Percentiles rank a stretch among this genome's conserved stretches.
phyloP scores from a whole-genome alignment of 2,113 vertebrate species.

The Corythoichthys haematopterus region DNA sequence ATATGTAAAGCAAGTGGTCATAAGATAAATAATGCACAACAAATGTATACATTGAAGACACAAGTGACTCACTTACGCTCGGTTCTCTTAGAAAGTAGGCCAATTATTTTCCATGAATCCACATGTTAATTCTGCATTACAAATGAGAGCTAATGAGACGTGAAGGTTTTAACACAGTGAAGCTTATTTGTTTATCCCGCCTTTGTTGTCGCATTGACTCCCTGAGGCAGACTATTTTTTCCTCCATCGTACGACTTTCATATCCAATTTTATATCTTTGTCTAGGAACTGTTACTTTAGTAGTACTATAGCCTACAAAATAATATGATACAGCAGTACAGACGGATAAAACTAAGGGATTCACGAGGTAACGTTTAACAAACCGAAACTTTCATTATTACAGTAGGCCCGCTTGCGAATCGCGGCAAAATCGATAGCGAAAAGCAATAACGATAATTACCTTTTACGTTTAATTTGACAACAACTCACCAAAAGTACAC shows the following conservation, averaged over 20 bases:
- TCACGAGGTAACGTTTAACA: not conserved
- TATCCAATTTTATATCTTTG: not conserved
- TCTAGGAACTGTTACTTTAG: not conserved
- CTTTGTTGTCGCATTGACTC: not conserved
- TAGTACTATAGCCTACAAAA: not conserved
- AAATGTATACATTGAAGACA: not conserved
- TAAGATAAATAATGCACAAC: not conserved
- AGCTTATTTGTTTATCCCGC: not conserved
- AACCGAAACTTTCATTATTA: not conserved
- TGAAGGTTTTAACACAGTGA: not conserved
- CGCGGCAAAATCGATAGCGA: not conserved
- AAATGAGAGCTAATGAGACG: not conserved
- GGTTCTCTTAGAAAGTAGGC: not conserved
- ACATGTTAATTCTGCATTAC: not conserved
- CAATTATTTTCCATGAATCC: slow-evolving; percentile 1
- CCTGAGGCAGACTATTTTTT: not conserved
- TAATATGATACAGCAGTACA: not conserved
- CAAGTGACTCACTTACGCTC: not conserved
- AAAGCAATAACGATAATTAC: not conserved
- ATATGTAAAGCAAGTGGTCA: not conserved
- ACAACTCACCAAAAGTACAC: slow-evolving; percentile 59
- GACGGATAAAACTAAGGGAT: too few species aligned
- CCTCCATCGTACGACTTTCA: not conserved
- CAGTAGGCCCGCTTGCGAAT: not conserved
- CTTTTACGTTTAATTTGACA: not conserved